Evolutionary conservation across 2,888 invertebrate species (phyloP), one percentile per base, ranked within the genome.

Genomic region (Drosophila suboccidentalis): DNA sequence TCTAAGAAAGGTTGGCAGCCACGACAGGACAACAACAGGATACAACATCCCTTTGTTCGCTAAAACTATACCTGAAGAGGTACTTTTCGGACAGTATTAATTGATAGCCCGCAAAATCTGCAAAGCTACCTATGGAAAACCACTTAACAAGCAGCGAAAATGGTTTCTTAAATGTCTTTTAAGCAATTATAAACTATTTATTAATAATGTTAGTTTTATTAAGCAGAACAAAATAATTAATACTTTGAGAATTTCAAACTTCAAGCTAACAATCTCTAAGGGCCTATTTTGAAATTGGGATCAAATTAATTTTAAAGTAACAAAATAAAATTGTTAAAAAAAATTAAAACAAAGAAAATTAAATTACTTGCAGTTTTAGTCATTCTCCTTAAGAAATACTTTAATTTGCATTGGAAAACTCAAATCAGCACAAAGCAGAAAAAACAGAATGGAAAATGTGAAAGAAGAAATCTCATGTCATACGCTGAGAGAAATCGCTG

Each of bases 1-100:
- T 85, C 80, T 82, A 82, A 86, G 83, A 80, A 88, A 88, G 88
- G 77, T 87, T 87, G 84, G 74, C 78, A 87, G 71, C 74, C 68
- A 59, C 70, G 65, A 79, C 78, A 76, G 77, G 59, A 68, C 47
- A 78, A 50, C 43, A 44, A 62, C 68, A 62, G 38, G 41, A 36
- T 57, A 67, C 66, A 75, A 50, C 44, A 41, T 36, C 11, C 36
- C 36, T 47, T 36, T 63, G 49, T 41, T 61, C 51, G 62, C 17
- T 22, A 54, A 71, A 53, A 47, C 17, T 17, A 58, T 29, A 58
- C 58, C 58, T 58, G 46, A 47, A 38, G 13, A 57, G 22, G 6
- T 44, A 15, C 44, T 41, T 38, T 32, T 19, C n/a, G 59, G 19
- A 3, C 36, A 32, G 39, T 1, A n/a, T 34, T 29, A 53, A 53